phyloP scores from a whole-genome alignment of 2,113 vertebrate species.

The mouse (Mus musculus) region DNA sequence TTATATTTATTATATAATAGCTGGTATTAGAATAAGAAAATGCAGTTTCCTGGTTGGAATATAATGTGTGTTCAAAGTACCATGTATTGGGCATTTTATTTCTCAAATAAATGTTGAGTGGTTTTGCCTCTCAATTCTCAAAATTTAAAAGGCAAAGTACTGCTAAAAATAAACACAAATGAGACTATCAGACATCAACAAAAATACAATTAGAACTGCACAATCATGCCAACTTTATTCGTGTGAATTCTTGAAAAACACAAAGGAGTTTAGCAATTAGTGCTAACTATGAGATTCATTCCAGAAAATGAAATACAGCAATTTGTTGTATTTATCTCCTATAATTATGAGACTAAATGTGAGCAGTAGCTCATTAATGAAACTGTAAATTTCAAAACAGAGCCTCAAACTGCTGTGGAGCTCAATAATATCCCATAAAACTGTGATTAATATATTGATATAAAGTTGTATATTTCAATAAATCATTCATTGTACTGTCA shows the following conservation, averaged over 20 bases:
- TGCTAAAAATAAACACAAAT: constrained; percentile 45
- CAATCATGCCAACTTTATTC: constrained; percentile 10
- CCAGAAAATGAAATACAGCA: constrained; percentile 17
- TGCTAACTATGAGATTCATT: constrained; percentile 17
- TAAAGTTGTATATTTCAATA: constrained; percentile 1
- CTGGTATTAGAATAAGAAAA: not conserved
- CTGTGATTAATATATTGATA: constrained; percentile 49
- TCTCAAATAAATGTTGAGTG: not conserved
- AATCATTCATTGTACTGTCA: constrained; percentile 6
- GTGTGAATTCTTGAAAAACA: constrained; percentile 46
- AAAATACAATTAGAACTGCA: constrained; percentile 55
- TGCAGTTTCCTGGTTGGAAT: not conserved
- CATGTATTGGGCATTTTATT: not conserved
- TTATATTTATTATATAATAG: not conserved
- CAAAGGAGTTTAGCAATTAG: not conserved
- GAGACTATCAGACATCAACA: not conserved
- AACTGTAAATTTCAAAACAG: constrained; percentile 41
- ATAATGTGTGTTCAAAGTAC: not conserved
- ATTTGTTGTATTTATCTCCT: not conserved
- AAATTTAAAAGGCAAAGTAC: not conserved
- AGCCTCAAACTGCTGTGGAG: not conserved
- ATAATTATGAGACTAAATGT: constrained; percentile 39
- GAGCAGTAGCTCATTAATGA: not conserved
- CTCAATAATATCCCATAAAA: constrained; percentile 6
- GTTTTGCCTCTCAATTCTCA: not conserved